Base-by-base conservation (phyloP, 2,888 invertebrate genomes). In the Cephonodes hylas region DNA sequence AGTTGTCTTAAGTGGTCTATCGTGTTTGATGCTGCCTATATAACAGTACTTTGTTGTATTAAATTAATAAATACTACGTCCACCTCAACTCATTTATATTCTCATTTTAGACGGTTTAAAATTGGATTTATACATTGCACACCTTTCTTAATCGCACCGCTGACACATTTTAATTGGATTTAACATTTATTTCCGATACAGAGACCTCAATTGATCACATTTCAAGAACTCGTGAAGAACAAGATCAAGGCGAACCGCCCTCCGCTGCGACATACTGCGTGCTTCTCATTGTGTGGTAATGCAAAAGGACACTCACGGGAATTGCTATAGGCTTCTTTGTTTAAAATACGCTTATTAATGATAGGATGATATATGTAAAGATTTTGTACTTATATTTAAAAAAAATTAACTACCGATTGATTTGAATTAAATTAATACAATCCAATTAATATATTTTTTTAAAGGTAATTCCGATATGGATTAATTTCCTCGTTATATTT, bases 181-280 rank as follows among this genome's bases (percentile, higher is more conserved):
- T 42, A 13, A 60, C 34, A 53, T 42, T 53, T 13, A 53, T 60
- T 60, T 60, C 48, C 60, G 48, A 27, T 60, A 53, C 48, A 15
- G 22, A 59, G 34, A 60, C 34, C 48, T 60, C 46, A 59, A 58
- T 38, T 46, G 22, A 42, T 60, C 53, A 53, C 53, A 53, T 10
- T 53, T 31, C 53, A 53, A 53, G 53, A 31, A 53, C 53, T 46
- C 25, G 46, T 18, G 20, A 53, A 18, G 27, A 60, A 60, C 48
- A 60, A 60, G 48, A 60, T 53, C 60, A 60, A 60, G 53, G 60
- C 42, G 25, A 60, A 42, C 60, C 25, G 42, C 53, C 44, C 15
- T 18, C 53, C 18, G 48, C 27, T 31, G 46, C 22, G 31, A 31
- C 18, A 23, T 23, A 60, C 48, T 48, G 38, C 46, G 48, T 60